Evolutionary conservation across 2,888 invertebrate genomes (phyloP).

Genomic region (Tyria jacobaeae): DNA sequence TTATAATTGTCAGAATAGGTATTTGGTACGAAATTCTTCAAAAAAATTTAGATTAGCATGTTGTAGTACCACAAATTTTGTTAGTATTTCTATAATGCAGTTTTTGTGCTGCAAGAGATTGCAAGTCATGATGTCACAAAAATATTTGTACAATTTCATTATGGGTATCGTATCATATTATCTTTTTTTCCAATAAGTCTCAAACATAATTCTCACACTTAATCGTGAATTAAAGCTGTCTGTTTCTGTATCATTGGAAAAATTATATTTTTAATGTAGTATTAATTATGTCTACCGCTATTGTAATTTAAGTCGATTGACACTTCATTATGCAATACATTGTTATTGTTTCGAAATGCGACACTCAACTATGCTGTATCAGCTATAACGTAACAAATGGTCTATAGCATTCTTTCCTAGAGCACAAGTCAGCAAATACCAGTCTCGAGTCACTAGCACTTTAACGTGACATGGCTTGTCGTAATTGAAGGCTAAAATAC

Average conservation of each 20-base stretch:
- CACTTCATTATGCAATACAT: conserved; percentile 36
- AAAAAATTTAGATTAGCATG: background rate
- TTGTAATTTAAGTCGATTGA: conserved; percentile 28
- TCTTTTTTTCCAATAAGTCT: no score
- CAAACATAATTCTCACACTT: background rate
- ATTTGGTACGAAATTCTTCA: background rate
- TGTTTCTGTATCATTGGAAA: conserved; percentile 14
- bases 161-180: no score
- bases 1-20: background rate
- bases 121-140: no score
- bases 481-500: conserved; percentile 56
- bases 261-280: conserved; percentile 6
- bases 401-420: conserved; percentile 65
- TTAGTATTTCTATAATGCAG: no score
- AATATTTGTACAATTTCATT: background rate
- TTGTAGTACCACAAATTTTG: no score
- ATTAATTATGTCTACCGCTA: conserved; percentile 9
- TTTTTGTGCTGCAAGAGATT: no score
- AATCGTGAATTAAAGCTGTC: background rate
- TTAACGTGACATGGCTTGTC: conserved; percentile 46
- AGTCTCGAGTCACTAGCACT: conserved; percentile 28
- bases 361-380: conserved; percentile 40
- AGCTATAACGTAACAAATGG: conserved; percentile 46
- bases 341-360: conserved; percentile 45
- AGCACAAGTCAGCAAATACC: conserved; percentile 43